phyloP scores from a whole-genome alignment of 2,888 invertebrate genomes.

The Bombylius major region DNA sequence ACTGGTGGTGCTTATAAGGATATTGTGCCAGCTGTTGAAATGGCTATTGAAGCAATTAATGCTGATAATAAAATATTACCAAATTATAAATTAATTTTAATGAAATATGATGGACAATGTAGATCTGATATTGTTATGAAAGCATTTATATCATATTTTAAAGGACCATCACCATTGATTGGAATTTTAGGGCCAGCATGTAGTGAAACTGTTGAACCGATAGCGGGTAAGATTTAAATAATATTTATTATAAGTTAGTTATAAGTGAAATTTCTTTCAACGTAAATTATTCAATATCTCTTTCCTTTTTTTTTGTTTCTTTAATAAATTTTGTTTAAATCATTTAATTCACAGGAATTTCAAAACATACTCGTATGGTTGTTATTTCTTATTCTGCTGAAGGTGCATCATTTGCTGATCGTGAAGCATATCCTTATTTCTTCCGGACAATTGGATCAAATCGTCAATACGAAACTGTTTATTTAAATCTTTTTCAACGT shows the following conservation, averaged over 20 bases:
- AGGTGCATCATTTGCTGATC: slow-evolving; percentile 56
- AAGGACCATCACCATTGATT: slow-evolving; percentile 41
- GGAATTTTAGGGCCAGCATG: slow-evolving; percentile 71
- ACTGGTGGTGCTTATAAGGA: slow-evolving; percentile 43
- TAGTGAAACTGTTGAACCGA: slow-evolving; percentile 66
- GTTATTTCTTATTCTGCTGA: slow-evolving; percentile 70
- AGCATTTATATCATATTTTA: slow-evolving; percentile 53
- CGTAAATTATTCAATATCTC: background rate
- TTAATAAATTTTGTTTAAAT: background rate
- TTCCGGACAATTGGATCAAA: slow-evolving; percentile 70
- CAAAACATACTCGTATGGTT: slow-evolving; percentile 56
- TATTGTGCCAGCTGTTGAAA: slow-evolving; percentile 42
- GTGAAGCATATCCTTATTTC: slow-evolving; percentile 61
- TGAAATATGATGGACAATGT: slow-evolving; percentile 53
- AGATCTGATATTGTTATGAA: slow-evolving; percentile 60
- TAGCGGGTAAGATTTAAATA: slow-evolving; percentile 42
- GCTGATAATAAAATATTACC: slow-evolving; percentile 42
- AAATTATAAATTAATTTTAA: slow-evolving; percentile 46
- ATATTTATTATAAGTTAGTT: background rate
- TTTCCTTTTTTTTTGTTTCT: background rate
- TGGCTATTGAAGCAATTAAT: slow-evolving; percentile 54
- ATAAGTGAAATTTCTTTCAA: background rate
- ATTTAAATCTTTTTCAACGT: slow-evolving; percentile 44
- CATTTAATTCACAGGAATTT: slow-evolving; percentile 47
- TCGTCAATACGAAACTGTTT: slow-evolving; percentile 46